Evolutionary conservation across 2,888 invertebrate species (phyloP).

Genomic region (Ectemnius continuus): DNA sequence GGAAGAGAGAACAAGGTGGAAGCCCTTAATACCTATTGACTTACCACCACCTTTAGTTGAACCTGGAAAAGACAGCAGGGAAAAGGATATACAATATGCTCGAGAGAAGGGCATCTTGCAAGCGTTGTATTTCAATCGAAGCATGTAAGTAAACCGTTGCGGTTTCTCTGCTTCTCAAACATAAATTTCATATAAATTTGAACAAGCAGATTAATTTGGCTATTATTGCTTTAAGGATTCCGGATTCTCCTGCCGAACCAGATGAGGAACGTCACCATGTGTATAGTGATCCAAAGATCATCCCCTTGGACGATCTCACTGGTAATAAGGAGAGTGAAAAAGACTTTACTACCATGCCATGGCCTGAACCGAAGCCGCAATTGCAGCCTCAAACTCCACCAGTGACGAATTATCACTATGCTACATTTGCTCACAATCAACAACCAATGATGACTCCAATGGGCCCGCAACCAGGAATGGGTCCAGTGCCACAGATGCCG

Average conservation of each 20-base stretch:
- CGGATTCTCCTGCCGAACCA: slow-evolving; percentile 92
- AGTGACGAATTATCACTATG: slow-evolving; percentile 64
- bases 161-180: background rate
- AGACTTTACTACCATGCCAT: slow-evolving; percentile 87
- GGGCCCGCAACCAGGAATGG: slow-evolving; percentile 65
- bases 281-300: slow-evolving; percentile 87
- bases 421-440: slow-evolving; percentile 74
- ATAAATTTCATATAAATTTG: slow-evolving; percentile 32
- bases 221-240: slow-evolving; percentile 80
- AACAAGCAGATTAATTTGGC: no score
- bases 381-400: slow-evolving; percentile 76
- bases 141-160: slow-evolving; percentile 79
- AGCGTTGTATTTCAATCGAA: slow-evolving; percentile 88
- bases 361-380: slow-evolving; percentile 91
- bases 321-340: slow-evolving; percentile 90
- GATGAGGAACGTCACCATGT: slow-evolving; percentile 88
- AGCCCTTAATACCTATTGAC: slow-evolving; percentile 85
- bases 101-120: slow-evolving; percentile 91
- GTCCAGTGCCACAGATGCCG: slow-evolving; percentile 62
- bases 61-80: slow-evolving; percentile 89
- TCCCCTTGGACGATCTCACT: slow-evolving; percentile 93
- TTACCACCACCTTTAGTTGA: slow-evolving; percentile 83
- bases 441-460: slow-evolving; percentile 66
- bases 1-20: slow-evolving; percentile 91
- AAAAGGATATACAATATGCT: slow-evolving; percentile 91